Base-by-base conservation (phyloP, 2,113 vertebrate genomes). In the Hymenochirus boettgeri region DNA sequence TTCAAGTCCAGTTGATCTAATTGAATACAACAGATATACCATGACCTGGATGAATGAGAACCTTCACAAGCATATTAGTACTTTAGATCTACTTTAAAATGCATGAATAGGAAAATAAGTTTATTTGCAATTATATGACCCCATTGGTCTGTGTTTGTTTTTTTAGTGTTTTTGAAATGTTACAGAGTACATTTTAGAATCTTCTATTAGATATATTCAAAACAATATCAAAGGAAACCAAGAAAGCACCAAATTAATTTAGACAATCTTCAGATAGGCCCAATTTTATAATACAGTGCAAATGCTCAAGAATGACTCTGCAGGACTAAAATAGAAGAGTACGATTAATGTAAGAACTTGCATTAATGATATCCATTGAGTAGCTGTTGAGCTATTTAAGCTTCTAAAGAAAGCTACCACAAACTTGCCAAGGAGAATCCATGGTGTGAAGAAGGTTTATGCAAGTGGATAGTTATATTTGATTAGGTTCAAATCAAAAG, bases 401-500 rank as follows among this genome's bases (percentile, higher is more conserved):
- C 54, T 50, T 65, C 31, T 65, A 26, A 65, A 65, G 63, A 50
- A 65, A 24, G 47, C 54, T 48, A 57, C 63, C 56, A 56, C 63
- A 48, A 42, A 45, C 33, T 45, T 55, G 27, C 24, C 19, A 54
- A 37, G 29, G 63, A 48, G 63, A 35, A 33, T 18, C 42, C 63
- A 48, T 57, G 63, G 53, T 65, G 63, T 50, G 63, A 35, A 29
- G 21, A 19, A 47, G 63, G 63, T 22, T 27, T 19, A n/a, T n/a
- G 62, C 53, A 10, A 33, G 29, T 4, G 45, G 42, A 57, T 25
- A 35, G 45, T 57, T 48, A 24, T 29, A 27, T 66, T 50, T 58
- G 63, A 66, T 57, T 48, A 65, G 42, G 53, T 55, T 48, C 63
- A 57, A 50, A 65, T 66, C 63, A 58, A 51, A 58, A 58, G 63